A percentile compares a stretch with the other conserved stretches of the same genome.
Conservation (phyloP, 2,888 invertebrate genomes). For the Mechanitis messenoides region DNA sequence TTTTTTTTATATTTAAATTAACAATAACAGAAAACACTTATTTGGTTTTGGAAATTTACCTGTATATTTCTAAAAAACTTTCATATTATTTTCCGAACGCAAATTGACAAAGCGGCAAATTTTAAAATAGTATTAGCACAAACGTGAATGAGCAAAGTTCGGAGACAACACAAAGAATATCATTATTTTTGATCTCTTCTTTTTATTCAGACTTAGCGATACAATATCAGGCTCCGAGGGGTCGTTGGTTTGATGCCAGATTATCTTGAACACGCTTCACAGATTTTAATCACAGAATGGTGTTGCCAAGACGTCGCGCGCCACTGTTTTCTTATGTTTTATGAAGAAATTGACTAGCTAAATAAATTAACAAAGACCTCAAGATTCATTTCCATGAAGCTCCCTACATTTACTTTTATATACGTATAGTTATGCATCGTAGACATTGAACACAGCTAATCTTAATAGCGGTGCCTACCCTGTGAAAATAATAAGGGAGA, state of each 20-base stretch:
- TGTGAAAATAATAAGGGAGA: no score
- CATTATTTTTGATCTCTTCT: slow-evolving; percentile 34
- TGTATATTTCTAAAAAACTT: no score
- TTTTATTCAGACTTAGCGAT: slow-evolving; percentile 35
- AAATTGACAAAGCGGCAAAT: slow-evolving; percentile 10
- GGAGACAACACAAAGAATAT: slow-evolving; percentile 29
- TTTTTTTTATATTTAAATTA: background rate
- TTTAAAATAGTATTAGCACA: slow-evolving; percentile 25
- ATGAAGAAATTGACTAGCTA: slow-evolving; percentile 1
- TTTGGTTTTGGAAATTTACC: no score
- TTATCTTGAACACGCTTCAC: slow-evolving; percentile 55
- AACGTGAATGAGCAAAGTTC: slow-evolving; percentile 15
- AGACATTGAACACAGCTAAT: no score
- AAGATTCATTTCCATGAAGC: background rate
- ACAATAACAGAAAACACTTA: no score
- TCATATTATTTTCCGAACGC: background rate
- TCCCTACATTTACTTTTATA: background rate
- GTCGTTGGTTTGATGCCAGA: slow-evolving; percentile 61
- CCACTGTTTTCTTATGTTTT: slow-evolving; percentile 23
- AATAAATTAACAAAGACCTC: slow-evolving; percentile 2
- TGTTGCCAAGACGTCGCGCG: slow-evolving; percentile 53
- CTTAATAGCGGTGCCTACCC: no score
- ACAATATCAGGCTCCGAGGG: slow-evolving; percentile 29
- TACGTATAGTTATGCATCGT: background rate
- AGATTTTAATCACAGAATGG: slow-evolving; percentile 63